A percentile compares a stretch with the other conserved stretches of the same genome.
Evolutionary conservation across 2,888 invertebrate genomes (phyloP).

Genomic region (Siphonodentalium dalli): DNA sequence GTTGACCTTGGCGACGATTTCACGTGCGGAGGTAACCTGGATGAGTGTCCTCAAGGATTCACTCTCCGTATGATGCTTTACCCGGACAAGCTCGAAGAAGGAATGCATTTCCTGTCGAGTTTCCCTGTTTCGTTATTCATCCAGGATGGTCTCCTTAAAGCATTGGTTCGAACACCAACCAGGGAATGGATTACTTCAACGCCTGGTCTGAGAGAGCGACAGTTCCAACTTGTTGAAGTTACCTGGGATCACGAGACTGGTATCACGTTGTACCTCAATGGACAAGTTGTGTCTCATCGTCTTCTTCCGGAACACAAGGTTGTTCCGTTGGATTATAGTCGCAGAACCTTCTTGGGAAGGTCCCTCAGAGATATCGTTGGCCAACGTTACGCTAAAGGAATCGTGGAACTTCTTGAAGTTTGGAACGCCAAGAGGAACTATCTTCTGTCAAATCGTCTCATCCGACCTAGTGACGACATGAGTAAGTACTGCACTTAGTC

Average conservation of each 20-base stretch:
- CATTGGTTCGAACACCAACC: slow-evolving; percentile 46
- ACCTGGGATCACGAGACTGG: slow-evolving; percentile 55
- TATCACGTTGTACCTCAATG: slow-evolving; percentile 49
- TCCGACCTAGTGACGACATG: too few relatives aligned
- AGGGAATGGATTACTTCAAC: slow-evolving; percentile 50
- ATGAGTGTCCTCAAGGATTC: slow-evolving; percentile 56
- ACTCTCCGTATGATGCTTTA: slow-evolving; percentile 49
- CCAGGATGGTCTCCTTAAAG: slow-evolving; percentile 47
- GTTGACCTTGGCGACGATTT: slow-evolving; percentile 54
- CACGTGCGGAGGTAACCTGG: slow-evolving; percentile 56
- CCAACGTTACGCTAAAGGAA: slow-evolving; percentile 42
- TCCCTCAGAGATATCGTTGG: slow-evolving; percentile 37
- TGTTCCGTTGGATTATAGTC: slow-evolving; percentile 33
- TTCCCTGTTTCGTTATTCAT: slow-evolving; percentile 56
- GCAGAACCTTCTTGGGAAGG: slow-evolving; percentile 45
- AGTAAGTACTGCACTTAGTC: too few relatives aligned
- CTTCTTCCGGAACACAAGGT: slow-evolving; percentile 22
- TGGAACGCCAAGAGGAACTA: slow-evolving; percentile 48
- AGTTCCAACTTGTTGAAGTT: slow-evolving; percentile 53
- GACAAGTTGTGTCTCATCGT: slow-evolving; percentile 39
- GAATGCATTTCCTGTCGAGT: slow-evolving; percentile 58
- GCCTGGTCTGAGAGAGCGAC: slow-evolving; percentile 36
- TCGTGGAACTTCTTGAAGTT: slow-evolving; percentile 47
- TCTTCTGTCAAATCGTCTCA: slow-evolving; percentile 6
- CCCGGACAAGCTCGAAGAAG: slow-evolving; percentile 46